Conservation (phyloP, 2,888 invertebrate species). For the Scaptodrosophila latifasciaeformis region DNA sequence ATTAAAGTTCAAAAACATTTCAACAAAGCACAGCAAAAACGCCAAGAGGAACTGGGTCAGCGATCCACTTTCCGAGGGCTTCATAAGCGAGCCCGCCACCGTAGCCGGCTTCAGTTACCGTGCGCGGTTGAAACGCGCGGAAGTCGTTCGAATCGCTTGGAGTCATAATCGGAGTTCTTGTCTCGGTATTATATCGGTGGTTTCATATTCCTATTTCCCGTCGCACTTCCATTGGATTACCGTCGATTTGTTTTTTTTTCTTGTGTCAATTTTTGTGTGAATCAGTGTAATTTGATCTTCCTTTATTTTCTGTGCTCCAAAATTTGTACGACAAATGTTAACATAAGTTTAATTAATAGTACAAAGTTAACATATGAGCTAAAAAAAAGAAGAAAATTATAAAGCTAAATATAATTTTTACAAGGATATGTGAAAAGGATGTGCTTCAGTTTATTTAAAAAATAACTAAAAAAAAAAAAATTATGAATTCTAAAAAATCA, state of each 20-base stretch:
- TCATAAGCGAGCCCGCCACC: slow-evolving; percentile 52
- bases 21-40: slow-evolving; percentile 45
- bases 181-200: not conserved
- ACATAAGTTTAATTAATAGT: slow-evolving; percentile 26
- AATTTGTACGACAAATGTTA: no score
- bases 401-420: not conserved
- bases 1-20: slow-evolving; percentile 44
- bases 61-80: slow-evolving; percentile 66
- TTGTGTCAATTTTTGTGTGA: slow-evolving; percentile 32
- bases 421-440: not conserved
- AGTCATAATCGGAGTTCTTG: not conserved
- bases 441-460: not conserved
- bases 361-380: slow-evolving; percentile 26
- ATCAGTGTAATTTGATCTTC: slow-evolving; percentile 47
- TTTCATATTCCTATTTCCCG: not conserved
- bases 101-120: slow-evolving; percentile 56
- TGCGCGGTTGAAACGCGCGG: slow-evolving; percentile 37
- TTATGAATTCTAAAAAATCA: slow-evolving; percentile 27
- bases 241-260: slow-evolving; percentile 8
- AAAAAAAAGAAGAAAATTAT: slow-evolving; percentile 9
- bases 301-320: no score
- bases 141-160: slow-evolving; percentile 22
- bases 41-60: slow-evolving; percentile 53
- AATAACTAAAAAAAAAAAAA: not conserved
- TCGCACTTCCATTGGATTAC: slow-evolving; percentile 1